These are phyloP conservation scores for Caenorhabditis afra DNA, from an alignment of 2,888 invertebrate genomes.

Conservation along the genomic window DNA sequence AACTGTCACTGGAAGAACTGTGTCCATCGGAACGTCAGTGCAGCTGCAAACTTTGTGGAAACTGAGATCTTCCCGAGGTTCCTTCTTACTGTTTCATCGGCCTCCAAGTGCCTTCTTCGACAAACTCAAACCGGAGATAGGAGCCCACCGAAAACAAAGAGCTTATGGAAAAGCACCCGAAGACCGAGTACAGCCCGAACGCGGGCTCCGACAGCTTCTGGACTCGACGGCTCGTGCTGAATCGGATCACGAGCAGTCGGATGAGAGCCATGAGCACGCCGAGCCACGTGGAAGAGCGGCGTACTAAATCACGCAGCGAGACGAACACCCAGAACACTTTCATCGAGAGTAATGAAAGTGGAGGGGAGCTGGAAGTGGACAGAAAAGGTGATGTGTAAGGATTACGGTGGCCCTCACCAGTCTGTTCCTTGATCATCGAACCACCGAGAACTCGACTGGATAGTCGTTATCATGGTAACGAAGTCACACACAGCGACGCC, in stretches of 20 bases:
- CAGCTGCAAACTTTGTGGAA: too few species aligned
- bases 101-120: conserved; percentile 19
- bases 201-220: conserved; percentile 1
- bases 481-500: conserved; percentile 22
- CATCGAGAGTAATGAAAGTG: too few species aligned
- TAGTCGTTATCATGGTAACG: too few species aligned
- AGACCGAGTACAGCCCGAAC: conserved; percentile 1
- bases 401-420: too few species aligned
- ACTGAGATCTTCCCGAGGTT: background rate
- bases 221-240: conserved; percentile 18
- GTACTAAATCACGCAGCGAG: background rate
- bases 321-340: background rate
- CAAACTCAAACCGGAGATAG: conserved; percentile 32
- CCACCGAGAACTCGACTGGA: too few species aligned
- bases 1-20: background rate
- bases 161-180: conserved; percentile 2
- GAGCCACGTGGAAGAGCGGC: background rate
- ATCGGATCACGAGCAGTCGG: conserved; percentile 15
- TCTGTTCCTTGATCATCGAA: too few species aligned
- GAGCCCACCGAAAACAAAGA: conserved; percentile 7
- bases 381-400: too few species aligned
- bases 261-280: conserved; percentile 12
- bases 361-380: background rate
- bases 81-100: conserved; percentile 1
- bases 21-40: background rate